Evolutionary conservation across 2,113 vertebrate species (phyloP).

Genomic region (Fulica atra): DNA sequence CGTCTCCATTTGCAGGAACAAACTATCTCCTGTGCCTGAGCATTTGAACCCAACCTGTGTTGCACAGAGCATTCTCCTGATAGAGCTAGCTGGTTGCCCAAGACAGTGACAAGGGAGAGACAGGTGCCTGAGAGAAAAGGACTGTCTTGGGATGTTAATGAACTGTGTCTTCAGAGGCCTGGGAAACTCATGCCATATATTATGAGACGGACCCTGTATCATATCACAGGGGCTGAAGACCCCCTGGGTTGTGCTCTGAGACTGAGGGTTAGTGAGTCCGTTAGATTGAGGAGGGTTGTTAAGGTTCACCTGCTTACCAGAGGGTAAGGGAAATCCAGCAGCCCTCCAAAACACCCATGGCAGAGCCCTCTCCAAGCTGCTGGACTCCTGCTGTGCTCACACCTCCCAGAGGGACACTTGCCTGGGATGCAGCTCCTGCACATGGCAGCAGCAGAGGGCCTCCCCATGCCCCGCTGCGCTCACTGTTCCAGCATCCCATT

Average conservation of each 20-base stretch:
- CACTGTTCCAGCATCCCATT: background rate
- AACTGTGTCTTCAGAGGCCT: background rate
- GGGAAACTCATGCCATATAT: background rate
- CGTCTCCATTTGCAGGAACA: background rate
- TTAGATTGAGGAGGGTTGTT: background rate
- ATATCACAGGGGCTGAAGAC: rapidly evolving
- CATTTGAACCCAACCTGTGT: background rate
- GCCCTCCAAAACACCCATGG: background rate
- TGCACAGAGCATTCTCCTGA: background rate
- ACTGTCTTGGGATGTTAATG: background rate
- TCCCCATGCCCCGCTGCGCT: background rate
- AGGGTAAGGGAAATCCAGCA: background rate
- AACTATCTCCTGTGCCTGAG: background rate
- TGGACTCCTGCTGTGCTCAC: background rate
- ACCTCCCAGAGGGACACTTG: background rate
- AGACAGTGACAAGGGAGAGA: rapidly evolving
- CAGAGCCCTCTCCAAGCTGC: background rate
- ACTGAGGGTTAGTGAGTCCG: background rate
- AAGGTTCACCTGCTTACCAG: background rate
- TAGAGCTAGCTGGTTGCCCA: background rate
- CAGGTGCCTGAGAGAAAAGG: background rate
- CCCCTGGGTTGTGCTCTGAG: background rate
- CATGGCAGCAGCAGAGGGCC: background rate
- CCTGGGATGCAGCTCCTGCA: background rate
- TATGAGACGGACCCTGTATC: background rate